These are phyloP conservation scores for Ommatoiulus sabulosus DNA, from an alignment of 2,888 invertebrate species.

Conservation along the genomic window DNA sequence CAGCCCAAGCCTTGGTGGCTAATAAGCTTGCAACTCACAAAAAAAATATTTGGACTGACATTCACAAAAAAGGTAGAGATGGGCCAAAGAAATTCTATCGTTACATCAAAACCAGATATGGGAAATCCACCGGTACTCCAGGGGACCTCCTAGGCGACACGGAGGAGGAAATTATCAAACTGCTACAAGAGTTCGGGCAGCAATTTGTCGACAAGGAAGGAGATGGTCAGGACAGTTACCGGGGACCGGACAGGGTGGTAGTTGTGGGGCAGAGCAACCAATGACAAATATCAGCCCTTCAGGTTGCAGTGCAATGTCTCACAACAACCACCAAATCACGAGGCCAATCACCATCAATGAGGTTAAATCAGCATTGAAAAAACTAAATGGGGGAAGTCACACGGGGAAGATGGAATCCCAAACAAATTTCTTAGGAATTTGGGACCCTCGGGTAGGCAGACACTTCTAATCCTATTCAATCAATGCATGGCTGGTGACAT, in stretches of 20 bases:
- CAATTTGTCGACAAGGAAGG: too few relatives aligned
- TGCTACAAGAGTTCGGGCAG: too few relatives aligned
- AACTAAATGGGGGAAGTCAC: not conserved
- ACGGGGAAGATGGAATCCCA: not conserved
- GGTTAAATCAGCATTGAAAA: not conserved
- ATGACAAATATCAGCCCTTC: too few relatives aligned
- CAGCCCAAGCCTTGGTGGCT: not conserved
- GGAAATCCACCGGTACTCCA: not conserved
- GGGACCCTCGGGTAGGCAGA: not conserved
- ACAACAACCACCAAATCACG: too few relatives aligned
- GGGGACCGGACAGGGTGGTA: too few relatives aligned
- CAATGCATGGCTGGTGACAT: too few relatives aligned
- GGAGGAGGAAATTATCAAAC: too few relatives aligned
- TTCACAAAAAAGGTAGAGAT: not conserved
- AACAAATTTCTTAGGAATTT: not conserved
- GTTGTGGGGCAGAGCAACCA: too few relatives aligned
- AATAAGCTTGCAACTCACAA: not conserved
- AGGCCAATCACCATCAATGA: not conserved
- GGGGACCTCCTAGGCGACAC: too few relatives aligned
- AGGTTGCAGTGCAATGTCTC: too few relatives aligned
- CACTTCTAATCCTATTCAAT: not conserved
- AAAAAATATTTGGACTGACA: not conserved
- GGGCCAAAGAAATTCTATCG: not conserved
- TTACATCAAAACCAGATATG: not conserved
- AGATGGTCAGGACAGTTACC: too few relatives aligned